Base-by-base conservation (phyloP, 2,797 vertebrate genomes). In the Nyctalus aviator region DNA sequence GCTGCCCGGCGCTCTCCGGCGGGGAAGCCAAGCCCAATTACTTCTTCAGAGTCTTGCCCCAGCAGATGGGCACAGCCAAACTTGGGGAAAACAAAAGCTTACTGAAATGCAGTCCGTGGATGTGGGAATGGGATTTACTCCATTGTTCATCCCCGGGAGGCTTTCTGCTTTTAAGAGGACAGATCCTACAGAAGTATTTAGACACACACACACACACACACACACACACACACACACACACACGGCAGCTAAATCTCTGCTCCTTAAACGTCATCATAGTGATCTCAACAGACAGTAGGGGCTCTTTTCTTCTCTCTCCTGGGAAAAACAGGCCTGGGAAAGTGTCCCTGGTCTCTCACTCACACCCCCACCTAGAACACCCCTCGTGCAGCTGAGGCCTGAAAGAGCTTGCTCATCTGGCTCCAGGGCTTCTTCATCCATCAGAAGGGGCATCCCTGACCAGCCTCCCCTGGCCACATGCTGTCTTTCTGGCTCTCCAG, bases 21-120 rank as follows among this genome's bases (percentile, higher is more conserved):
- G 95, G 96, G 97, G 97, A 96, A 96, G 96, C 98, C 96, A 97
- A 96, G 86, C 96, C 97, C 97, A 95, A 93, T 97, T 95, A 94
- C 92, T 97, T 95, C 92, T 96, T 95, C 94, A 94, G 96, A 97
- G 96, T 95, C 97, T 96, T 97, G 97, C 96, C 94, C 64, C 92
- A 96, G 84, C 96, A 95, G 71, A 97, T 21, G 27, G 96, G 93
- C 64, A 46, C 15, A 91, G 95, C 91, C 93, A 91, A 96, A 97
- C 97, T 97, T 92, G 95, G 57, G 66, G 95, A 57, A 95, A 94
- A 96, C 93, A 90, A 96, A 96, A 84, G 93, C 79, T 96, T 86
- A 53, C 96, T 89, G 93, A 97, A 97, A 94, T 82, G 35, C 0
- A 88, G 88, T 89, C 88, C 55, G 87, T 15, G 27, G 35, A 72